Conservation (phyloP, 2,888 invertebrate species). For the Antheraea assamensis region DNA sequence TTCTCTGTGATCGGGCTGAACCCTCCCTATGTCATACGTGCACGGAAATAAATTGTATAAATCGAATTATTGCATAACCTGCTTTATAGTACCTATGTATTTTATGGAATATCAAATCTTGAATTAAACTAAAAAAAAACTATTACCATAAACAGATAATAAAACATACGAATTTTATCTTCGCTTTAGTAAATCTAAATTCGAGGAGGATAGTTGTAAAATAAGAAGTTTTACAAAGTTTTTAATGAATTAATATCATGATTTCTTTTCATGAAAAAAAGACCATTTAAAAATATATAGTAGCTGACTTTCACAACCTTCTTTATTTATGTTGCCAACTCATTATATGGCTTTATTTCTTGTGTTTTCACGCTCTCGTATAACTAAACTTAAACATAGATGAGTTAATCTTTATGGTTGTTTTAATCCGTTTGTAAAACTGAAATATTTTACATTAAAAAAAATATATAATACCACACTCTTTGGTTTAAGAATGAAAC, state of each 20-base stretch:
- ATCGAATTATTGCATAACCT: background rate
- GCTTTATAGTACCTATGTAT: background rate
- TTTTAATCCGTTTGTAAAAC: background rate
- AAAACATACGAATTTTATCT: background rate
- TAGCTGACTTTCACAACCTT: background rate
- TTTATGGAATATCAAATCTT: background rate
- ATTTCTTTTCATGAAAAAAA: background rate
- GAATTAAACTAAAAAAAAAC: too few relatives aligned
- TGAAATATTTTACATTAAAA: background rate
- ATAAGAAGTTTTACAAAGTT: background rate
- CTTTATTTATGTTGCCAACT: background rate
- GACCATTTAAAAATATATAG: too few relatives aligned
- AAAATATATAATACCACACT: background rate
- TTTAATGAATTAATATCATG: background rate
- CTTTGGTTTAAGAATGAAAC: background rate
- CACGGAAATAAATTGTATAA: background rate
- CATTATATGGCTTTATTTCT: background rate
- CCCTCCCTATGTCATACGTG: slow-evolving; percentile 1
- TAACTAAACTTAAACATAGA: background rate
- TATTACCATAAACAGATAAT: too few relatives aligned
- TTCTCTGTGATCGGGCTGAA: slow-evolving; percentile 41
- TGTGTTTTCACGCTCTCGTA: background rate
- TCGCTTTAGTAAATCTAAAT: background rate
- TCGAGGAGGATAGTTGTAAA: background rate
- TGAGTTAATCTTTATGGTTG: too few relatives aligned